A percentile compares a stretch with the other conserved stretches of the same genome.
These are phyloP conservation scores for Caenorhabditis angaria DNA, from an alignment of 2,888 invertebrate species.

Conservation along the genomic window DNA sequence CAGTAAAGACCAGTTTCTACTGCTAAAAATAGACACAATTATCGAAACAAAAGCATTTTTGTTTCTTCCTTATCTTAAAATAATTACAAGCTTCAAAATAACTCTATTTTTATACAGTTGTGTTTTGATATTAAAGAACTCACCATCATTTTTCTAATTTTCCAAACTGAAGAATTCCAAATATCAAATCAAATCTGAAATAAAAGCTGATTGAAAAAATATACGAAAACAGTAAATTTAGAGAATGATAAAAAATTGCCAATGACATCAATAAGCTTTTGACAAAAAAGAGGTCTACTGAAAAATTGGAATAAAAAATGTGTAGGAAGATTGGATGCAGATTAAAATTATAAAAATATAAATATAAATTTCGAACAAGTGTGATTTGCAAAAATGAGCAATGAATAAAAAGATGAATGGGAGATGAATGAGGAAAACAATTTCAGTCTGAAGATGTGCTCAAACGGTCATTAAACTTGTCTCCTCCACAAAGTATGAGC, in stretches of 20 bases:
- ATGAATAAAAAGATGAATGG: no score
- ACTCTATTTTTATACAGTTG: not conserved
- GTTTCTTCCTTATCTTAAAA: no score
- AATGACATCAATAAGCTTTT: not conserved
- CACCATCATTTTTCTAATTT: not conserved
- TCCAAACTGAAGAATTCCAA: not conserved
- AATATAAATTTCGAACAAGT: not conserved
- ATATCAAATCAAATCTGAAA: not conserved
- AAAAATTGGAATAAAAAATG: not conserved
- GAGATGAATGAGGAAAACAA: no score
- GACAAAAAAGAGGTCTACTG: not conserved
- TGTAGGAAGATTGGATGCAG: not conserved
- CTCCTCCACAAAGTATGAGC: not conserved
- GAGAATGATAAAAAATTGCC: not conserved
- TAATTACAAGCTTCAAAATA: no score
- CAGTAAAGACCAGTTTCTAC: no score
- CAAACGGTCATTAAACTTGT: not conserved
- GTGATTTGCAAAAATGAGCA: no score
- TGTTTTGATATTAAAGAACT: not conserved
- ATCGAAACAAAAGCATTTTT: no score
- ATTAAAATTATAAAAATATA: not conserved
- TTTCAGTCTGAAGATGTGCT: constrained; percentile 1
- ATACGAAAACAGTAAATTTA: not conserved
- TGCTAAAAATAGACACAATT: no score
- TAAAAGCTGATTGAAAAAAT: not conserved